A percentile compares a stretch with the other conserved stretches of the same genome.
Evolutionary conservation across 2,888 invertebrate genomes (phyloP).

Genomic region (Agonopterix heracliana): DNA sequence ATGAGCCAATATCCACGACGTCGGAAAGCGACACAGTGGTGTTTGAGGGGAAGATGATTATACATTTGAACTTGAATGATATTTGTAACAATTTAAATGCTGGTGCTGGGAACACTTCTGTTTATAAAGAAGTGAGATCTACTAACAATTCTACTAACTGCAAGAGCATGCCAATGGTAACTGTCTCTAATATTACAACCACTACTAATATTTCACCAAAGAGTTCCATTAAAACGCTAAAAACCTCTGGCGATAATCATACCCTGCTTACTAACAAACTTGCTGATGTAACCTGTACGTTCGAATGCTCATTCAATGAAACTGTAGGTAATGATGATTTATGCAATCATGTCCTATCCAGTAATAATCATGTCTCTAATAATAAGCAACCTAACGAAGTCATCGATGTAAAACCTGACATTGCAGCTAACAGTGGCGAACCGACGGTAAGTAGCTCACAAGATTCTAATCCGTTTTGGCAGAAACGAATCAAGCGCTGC

Average conservation of each 20-base stretch:
- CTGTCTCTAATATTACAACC: constrained; percentile 74
- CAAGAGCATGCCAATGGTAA: constrained; percentile 74
- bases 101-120: constrained; percentile 57
- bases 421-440: constrained; percentile 39
- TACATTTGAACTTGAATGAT: constrained; percentile 71
- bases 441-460: constrained; percentile 59
- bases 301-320: constrained; percentile 36
- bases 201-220: constrained; percentile 73
- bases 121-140: constrained; percentile 42
- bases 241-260: constrained; percentile 36
- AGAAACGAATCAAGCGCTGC: constrained; percentile 56
- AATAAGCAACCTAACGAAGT: constrained; percentile 31
- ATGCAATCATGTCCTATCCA: constrained; percentile 27
- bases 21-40: constrained; percentile 72
- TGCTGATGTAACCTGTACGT: constrained; percentile 43
- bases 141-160: constrained; percentile 55
- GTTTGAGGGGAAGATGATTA: constrained; percentile 74
- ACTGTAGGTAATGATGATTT: constrained; percentile 34
- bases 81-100: constrained; percentile 64
- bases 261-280: constrained; percentile 43
- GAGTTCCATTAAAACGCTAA: constrained; percentile 69
- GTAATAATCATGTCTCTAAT: constrained; percentile 26
- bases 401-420: constrained; percentile 30
- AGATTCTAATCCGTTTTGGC: constrained; percentile 68
- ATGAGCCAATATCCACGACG: constrained; percentile 61